Conservation (phyloP, 2,797 vertebrate genomes). For the Sitta carolinensis region DNA sequence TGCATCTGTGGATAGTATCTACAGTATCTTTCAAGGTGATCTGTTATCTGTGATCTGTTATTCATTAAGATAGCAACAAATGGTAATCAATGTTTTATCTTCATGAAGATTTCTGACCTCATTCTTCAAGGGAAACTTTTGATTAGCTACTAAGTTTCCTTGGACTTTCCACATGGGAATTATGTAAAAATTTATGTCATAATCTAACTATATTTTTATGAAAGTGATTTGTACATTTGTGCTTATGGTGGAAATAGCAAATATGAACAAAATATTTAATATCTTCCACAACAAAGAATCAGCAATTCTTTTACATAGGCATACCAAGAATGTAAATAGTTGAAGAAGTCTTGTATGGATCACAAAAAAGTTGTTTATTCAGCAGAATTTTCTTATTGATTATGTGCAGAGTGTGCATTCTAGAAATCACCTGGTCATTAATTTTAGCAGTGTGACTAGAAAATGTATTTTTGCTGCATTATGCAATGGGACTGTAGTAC, state of each 20-base stretch:
- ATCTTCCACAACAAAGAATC: background rate
- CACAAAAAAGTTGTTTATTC: background rate
- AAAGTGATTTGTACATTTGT: background rate
- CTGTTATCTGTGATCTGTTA: background rate
- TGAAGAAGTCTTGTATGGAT: background rate
- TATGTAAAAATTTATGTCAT: background rate
- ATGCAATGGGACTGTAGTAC: background rate
- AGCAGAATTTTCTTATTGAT: background rate
- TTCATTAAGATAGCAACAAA: background rate
- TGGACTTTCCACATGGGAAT: background rate
- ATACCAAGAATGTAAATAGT: background rate
- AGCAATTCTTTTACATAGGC: background rate
- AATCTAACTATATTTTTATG: background rate
- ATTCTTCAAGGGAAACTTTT: background rate
- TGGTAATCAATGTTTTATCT: background rate
- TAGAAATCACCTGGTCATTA: background rate
- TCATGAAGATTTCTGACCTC: background rate
- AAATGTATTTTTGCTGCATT: background rate
- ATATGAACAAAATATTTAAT: background rate
- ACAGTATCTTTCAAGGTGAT: background rate
- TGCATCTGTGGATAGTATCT: background rate
- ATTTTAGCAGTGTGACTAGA: background rate
- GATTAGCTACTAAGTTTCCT: background rate
- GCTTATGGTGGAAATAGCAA: background rate
- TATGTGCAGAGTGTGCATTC: background rate